Evolutionary conservation across 2,797 vertebrate species (phyloP), one percentile per base, ranked within the genome.

Genomic region (Novumbra hubbsi): DNA sequence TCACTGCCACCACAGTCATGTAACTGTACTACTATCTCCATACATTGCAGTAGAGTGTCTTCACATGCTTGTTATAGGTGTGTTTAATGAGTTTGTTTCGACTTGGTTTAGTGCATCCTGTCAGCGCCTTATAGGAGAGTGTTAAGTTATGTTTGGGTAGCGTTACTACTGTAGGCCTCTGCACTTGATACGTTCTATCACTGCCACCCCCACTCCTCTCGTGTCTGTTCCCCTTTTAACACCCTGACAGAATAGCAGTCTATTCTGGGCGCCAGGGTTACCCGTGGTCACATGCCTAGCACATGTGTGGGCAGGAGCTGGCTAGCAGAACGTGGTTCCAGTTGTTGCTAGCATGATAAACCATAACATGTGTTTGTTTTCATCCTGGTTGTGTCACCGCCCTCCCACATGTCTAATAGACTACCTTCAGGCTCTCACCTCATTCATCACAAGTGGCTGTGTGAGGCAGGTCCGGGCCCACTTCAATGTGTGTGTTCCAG

Each of bases 81-180:
- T 82, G 77, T 88, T 75, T 84, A 85, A 84, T 30, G 48, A 81
- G 64, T 88, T 87, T 84, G 78, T 87, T 72, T 83, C 83, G 74
- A 66, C 73, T 85, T 67, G 69, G 76, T 84, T 88, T 84, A 84
- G 77, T 86, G 82, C 19, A 12, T 70, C 75, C 82, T 92, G 91
- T 93, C 90, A 87, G 75, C 90, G 49, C 91, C 74, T 81, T 70
- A 32, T 68, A 73, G 69, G 45, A 74, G 73, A 32, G 69, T 73
- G 62, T 84, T 83, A 81, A 89, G 80, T 90, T 92, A 86, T 90
- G 81, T 90, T 85, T 78, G 82, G 85, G 83, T 69, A 70, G 50
- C 17, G 9, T 76, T 30, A 63, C 69, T 55, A 55, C 19, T 11
- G 5, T 52, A 69, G 73, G 48, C 68, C 49, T 71, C 55, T 76